Percentiles rank a stretch among this genome's conserved stretches.
phyloP scores from a whole-genome alignment of 2,888 invertebrate genomes.

The Drosophila trichaetosa region DNA sequence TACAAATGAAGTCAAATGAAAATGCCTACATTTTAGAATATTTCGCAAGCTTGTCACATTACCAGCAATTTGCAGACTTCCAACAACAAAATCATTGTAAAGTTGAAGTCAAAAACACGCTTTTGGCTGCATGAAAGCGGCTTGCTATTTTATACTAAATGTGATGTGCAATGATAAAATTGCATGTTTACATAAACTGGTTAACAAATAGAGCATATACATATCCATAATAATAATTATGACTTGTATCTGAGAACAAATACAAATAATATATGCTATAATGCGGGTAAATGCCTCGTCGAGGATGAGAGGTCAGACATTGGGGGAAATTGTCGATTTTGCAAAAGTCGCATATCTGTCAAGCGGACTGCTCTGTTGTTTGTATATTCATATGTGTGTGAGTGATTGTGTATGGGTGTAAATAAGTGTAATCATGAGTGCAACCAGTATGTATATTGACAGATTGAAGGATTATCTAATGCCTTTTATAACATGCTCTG shows the following conservation, averaged over 20 bases:
- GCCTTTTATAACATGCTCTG: slow-evolving; percentile 60
- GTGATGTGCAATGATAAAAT: slow-evolving; percentile 53
- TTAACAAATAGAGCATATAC: slow-evolving; percentile 14
- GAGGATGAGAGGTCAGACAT: slow-evolving; percentile 21
- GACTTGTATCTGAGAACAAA: slow-evolving; percentile 62
- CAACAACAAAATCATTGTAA: slow-evolving; percentile 27
- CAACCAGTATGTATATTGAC: slow-evolving; percentile 67
- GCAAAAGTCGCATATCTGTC: slow-evolving; percentile 21
- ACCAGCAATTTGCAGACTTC: slow-evolving; percentile 36
- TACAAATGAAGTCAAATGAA: slow-evolving; percentile 47
- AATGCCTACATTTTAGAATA: slow-evolving; percentile 48
- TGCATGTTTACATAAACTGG: slow-evolving; percentile 40
- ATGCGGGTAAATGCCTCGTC: slow-evolving; percentile 22
- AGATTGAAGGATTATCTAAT: slow-evolving; percentile 77
- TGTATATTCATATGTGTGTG: slow-evolving; percentile 2
- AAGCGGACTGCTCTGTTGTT: slow-evolving; percentile 22
- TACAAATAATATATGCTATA: slow-evolving; percentile 40
- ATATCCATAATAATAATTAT: slow-evolving; percentile 63
- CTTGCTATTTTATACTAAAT: slow-evolving; percentile 29
- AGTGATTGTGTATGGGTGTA: slow-evolving; percentile 2
- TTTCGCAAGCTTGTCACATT: slow-evolving; percentile 40
- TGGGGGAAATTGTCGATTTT: slow-evolving; percentile 46
- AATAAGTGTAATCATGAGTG: slow-evolving; percentile 53
- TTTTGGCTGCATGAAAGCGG: not conserved
- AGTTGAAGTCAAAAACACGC: slow-evolving; percentile 3